Evolutionary conservation across 2,888 invertebrate species (phyloP).

Genomic region (Zaprionus lineosus): DNA sequence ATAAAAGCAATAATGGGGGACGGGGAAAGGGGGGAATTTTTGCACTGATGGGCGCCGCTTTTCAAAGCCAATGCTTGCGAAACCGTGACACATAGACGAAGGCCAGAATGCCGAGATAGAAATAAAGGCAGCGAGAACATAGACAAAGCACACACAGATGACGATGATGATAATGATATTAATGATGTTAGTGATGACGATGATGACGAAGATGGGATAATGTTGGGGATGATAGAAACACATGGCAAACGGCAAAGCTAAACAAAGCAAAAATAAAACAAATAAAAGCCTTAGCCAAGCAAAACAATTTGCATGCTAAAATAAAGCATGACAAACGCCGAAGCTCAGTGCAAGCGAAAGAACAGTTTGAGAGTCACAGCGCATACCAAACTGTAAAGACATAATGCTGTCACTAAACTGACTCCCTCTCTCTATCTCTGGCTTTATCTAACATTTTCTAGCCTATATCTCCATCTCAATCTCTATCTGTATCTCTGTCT

Average conservation of each 20-base stretch:
- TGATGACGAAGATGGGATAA: constrained; percentile 28
- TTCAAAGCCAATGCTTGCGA: constrained; percentile 71
- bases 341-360: not conserved
- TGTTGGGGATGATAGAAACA: constrained; percentile 6
- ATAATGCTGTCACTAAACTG: too few relatives aligned
- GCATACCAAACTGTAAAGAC: constrained; percentile 9
- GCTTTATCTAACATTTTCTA: constrained; percentile 12
- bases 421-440: not conserved
- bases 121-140: constrained; percentile 14
- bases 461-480: not conserved
- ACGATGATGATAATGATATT: not conserved
- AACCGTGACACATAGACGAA: constrained; percentile 65
- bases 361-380: constrained; percentile 23
- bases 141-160: not conserved
- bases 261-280: constrained; percentile 20
- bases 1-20: constrained; percentile 32
- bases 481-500: not conserved
- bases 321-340: constrained; percentile 27
- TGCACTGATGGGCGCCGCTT: constrained; percentile 33
- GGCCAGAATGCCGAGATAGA: constrained; percentile 46
- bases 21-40: too few relatives aligned
- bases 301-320: constrained; percentile 28
- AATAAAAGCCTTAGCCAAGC: constrained; percentile 4
- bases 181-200: too few relatives aligned
- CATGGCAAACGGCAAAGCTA: constrained; percentile 1